Evolutionary conservation across 2,113 vertebrate genomes (phyloP), one percentile per base, ranked within the genome.

Genomic region (Leiothrix lutea): DNA sequence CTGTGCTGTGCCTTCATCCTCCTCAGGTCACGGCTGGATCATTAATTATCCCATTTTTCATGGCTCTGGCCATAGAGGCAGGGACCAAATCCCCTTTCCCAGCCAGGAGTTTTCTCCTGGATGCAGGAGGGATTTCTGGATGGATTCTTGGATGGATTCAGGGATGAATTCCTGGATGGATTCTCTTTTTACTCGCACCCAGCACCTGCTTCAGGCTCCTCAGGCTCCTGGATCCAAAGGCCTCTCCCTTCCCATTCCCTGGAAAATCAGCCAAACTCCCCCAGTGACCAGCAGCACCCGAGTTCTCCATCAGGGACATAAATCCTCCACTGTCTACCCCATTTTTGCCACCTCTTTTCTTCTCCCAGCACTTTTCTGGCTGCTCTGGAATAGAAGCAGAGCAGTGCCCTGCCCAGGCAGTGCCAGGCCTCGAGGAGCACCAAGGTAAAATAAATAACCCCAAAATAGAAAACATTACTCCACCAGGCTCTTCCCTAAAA

Each of bases 121-220:
- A 9, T 8, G 2, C 0, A 0, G 28, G 13, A 48, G 11, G 45
- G 81, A 69, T 38, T 1, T 12, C 40, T 40, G 1, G 45, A 6
- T 11, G 56, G 31, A 56, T 56, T 57, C 45, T 2, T 1, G 1
- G 45, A 5, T 12, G 45, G 81, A 69, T 38, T 1, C 42, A 57
- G 2, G 6, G n/a, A 14, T 5, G 3, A 13, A 23, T 36, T 10
- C 57, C 35, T 1, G 58, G 24, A 8, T 7, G 2, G n/a, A 56
- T 22, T 24, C 45, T 53, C 80, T 47, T 48, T 9, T 47, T 6
- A 56, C 40, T 8, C 3, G 31, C 1, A 5, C n/a, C 42, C 58
- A 17, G 14, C 14, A 1, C 36, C 47, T 22, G 8, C n/a, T 53
- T 9, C 50, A 5, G 12, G 11, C 35, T 29, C 36, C n/a, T 54